phyloP scores from a whole-genome alignment of 2,888 invertebrate genomes.

The Chironomus tentans region DNA sequence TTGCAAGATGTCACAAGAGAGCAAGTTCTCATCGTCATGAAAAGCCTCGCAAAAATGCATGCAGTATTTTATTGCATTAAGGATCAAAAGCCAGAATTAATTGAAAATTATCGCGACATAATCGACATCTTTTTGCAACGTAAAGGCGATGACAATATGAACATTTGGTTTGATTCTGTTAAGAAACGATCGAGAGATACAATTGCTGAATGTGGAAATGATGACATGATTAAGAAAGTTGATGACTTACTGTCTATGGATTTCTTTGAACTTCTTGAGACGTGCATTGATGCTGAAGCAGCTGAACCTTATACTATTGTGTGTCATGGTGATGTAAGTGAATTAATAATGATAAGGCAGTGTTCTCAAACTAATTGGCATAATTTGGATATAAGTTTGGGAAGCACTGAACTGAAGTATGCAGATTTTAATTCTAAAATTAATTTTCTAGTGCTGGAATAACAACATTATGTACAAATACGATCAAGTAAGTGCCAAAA shows the following conservation, averaged over 20 bases:
- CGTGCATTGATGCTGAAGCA: conserved; percentile 31
- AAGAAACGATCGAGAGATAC: conserved; percentile 32
- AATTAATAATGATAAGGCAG: too few species aligned
- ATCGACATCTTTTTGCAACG: conserved; percentile 34
- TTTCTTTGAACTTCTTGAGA: not conserved
- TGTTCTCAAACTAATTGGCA: too few species aligned
- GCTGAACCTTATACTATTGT: conserved; percentile 38
- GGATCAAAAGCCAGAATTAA: conserved; percentile 32
- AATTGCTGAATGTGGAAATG: conserved; percentile 30
- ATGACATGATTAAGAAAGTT: conserved; percentile 29
- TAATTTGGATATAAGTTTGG: not conserved
- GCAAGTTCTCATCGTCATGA: conserved; percentile 39
- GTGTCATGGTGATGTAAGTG: conserved; percentile 35
- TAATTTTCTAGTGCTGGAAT: conserved; percentile 36
- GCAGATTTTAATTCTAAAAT: not conserved
- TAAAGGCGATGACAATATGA: conserved; percentile 30
- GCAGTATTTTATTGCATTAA: conserved; percentile 43
- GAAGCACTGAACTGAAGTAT: too few species aligned
- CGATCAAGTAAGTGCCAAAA: conserved; percentile 11
- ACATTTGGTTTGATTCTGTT: conserved; percentile 33
- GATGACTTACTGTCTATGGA: conserved; percentile 29
- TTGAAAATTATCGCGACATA: conserved; percentile 31
- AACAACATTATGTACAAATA: conserved; percentile 37
- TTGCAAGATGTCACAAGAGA: conserved; percentile 38
- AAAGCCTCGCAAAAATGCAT: conserved; percentile 44